These are phyloP conservation scores for Plagodis dolabraria DNA, from an alignment of 2,888 invertebrate genomes.

Conservation along the genomic window DNA sequence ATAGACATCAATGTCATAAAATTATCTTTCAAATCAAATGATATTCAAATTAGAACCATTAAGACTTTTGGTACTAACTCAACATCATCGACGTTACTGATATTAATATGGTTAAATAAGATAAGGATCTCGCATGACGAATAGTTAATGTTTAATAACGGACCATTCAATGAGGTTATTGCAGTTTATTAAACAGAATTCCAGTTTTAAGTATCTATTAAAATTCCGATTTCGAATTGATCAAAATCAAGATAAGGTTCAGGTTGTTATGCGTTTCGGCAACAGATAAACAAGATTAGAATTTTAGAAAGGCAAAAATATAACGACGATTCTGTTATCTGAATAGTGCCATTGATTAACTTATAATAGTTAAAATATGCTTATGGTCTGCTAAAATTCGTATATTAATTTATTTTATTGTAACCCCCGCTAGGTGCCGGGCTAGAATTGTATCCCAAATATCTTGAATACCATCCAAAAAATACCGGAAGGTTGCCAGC, in stretches of 20 bases:
- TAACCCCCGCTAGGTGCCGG: no score
- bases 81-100: no score
- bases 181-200: background rate
- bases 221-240: conserved; percentile 9
- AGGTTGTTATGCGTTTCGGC: background rate
- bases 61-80: background rate
- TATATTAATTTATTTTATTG: no score
- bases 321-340: background rate
- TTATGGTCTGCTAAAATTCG: no score
- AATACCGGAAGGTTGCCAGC: no score
- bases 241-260: conserved; percentile 8
- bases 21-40: no score
- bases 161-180: conserved; percentile 12
- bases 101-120: background rate
- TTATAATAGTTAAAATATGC: no score
- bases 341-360: background rate
- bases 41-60: background rate
- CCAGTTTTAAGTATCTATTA: conserved; percentile 6
- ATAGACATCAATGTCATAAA: no score
- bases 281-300: background rate
- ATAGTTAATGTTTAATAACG: background rate
- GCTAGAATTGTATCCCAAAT: no score
- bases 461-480: no score
- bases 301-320: conserved; percentile 19
- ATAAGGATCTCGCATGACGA: background rate